Conservation (phyloP, 1,140 invertebrate species). For the Mizuhopecten yessoensis region DNA sequence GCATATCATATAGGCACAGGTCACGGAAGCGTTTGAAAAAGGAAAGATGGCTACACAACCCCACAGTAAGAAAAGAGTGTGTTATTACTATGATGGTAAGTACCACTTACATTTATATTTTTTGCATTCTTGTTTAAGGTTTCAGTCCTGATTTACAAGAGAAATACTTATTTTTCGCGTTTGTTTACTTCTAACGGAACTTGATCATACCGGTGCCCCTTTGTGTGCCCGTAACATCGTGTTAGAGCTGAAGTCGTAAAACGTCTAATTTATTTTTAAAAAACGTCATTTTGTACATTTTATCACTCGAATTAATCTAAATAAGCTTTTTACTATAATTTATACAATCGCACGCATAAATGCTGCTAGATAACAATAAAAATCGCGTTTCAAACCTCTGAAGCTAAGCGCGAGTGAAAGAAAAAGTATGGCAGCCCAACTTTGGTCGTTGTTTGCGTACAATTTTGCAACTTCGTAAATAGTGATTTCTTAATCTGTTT, state of each 20-base stretch:
- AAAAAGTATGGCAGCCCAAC: conserved; percentile 64
- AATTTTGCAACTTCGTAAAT: conserved; percentile 41
- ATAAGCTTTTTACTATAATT: neutral
- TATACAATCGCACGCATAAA: too few relatives aligned
- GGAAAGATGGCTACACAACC: conserved; percentile 67
- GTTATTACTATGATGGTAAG: conserved; percentile 99
- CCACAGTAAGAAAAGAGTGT: conserved; percentile 86
- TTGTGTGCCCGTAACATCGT: conserved; percentile 1
- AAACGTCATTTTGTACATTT: neutral
- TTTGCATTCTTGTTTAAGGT: neutral
- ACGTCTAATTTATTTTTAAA: neutral
- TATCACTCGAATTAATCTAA: neutral
- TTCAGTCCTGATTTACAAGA: neutral
- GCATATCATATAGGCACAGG: conserved; percentile 30
- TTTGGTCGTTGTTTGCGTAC: conserved; percentile 45
- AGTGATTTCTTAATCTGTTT: neutral
- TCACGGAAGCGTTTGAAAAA: conserved; percentile 26
- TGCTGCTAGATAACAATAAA: neutral
- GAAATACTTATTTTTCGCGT: neutral
- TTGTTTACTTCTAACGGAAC: neutral
- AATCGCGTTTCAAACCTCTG: neutral
- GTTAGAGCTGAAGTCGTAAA: conserved; percentile 14
- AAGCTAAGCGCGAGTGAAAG: neutral
- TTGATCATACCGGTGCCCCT: neutral
- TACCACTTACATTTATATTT: conserved; percentile 80